Evolutionary conservation across 2,797 vertebrate species (phyloP).

Genomic region (Discoglossus pictus): DNA sequence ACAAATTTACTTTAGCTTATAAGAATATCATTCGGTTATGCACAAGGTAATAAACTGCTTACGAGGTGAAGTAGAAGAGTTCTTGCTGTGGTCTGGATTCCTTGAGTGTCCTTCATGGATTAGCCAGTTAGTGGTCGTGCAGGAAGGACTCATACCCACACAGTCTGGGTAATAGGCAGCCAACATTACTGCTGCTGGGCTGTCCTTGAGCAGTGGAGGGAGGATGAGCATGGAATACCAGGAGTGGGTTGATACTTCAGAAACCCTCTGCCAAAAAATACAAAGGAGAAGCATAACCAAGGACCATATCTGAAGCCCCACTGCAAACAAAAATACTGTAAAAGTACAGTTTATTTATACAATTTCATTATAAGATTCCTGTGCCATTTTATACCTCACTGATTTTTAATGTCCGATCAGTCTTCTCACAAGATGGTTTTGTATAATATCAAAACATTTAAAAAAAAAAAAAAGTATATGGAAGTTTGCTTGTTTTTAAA

Average conservation of each 20-base stretch:
- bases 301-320: not conserved
- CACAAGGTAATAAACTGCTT: too few species aligned
- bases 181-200: slow-evolving; percentile 89
- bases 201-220: slow-evolving; percentile 94
- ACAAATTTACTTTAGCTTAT: too few species aligned
- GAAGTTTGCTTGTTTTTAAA: too few species aligned
- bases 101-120: slow-evolving; percentile 68
- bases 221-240: slow-evolving; percentile 98
- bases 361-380: too few species aligned
- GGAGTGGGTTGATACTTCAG: slow-evolving; percentile 89
- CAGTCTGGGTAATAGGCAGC: slow-evolving; percentile 96
- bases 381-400: too few species aligned
- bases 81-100: slow-evolving; percentile 79
- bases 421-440: too few species aligned
- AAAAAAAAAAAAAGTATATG: too few species aligned
- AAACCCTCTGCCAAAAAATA: slow-evolving; percentile 80
- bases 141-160: slow-evolving; percentile 98
- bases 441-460: too few species aligned
- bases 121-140: slow-evolving; percentile 73
- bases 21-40: too few species aligned
- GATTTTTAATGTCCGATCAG: too few species aligned
- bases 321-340: too few species aligned
- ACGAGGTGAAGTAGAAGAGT: slow-evolving; percentile 68
- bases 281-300: slow-evolving; percentile 36
- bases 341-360: too few species aligned